Conservation (phyloP, 2,797 vertebrate genomes). For the Brachymystax lenok region DNA sequence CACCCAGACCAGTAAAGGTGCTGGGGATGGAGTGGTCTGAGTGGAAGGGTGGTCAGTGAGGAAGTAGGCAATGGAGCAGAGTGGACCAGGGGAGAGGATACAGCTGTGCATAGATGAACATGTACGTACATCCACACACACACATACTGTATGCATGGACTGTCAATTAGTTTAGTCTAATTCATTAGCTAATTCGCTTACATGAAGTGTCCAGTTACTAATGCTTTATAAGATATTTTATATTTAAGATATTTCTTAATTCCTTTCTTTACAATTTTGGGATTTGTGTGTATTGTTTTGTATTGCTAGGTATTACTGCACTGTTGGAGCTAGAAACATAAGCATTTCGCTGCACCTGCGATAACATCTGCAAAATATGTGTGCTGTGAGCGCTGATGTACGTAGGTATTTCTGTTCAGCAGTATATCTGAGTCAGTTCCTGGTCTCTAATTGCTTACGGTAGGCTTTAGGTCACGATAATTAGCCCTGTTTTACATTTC, state of each 20-base stretch:
- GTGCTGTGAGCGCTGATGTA: too few relatives aligned
- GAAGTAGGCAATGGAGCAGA: neutral
- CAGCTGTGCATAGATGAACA: too few relatives aligned
- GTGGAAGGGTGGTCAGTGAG: neutral
- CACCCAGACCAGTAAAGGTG: too few relatives aligned
- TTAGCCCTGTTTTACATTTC: conserved; percentile 57
- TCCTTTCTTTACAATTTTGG: too few relatives aligned
- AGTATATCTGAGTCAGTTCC: conserved; percentile 33
- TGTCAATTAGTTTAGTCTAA: neutral
- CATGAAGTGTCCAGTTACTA: neutral
- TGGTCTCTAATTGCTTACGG: conserved; percentile 63
- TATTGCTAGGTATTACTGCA: too few relatives aligned
- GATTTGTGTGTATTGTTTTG: too few relatives aligned
- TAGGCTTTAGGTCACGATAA: conserved; percentile 58
- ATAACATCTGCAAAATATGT: too few relatives aligned
- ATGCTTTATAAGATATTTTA: neutral
- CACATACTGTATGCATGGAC: neutral
- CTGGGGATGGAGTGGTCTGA: too few relatives aligned
- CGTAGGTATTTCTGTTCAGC: too few relatives aligned
- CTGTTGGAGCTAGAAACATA: too few relatives aligned
- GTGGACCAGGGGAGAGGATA: too few relatives aligned
- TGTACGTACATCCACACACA: neutral
- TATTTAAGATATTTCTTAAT: conserved; percentile 5
- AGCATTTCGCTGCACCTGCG: too few relatives aligned
- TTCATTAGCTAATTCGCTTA: conserved; percentile 12